Conservation (phyloP, 2,888 invertebrate species). For the Scaptomyza cyrtandrae region DNA sequence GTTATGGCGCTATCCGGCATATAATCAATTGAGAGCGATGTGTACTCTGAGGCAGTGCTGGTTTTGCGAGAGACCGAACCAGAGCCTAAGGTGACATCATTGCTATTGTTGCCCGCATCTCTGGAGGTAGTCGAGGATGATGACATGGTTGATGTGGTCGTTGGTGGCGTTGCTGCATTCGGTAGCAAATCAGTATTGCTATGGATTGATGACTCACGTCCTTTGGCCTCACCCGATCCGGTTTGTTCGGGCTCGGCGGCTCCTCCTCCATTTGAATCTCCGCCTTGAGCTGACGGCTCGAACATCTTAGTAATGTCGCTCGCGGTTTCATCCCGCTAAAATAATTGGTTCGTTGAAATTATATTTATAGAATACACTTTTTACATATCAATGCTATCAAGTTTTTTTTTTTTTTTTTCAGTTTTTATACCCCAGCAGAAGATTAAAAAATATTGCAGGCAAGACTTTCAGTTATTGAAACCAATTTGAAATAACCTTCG, state of each 20-base stretch:
- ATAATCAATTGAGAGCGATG: conserved; percentile 85
- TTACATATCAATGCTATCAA: conserved; percentile 37
- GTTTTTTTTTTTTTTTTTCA: background rate
- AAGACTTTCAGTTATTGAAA: too few relatives aligned
- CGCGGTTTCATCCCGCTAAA: conserved; percentile 85
- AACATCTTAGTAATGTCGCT: conserved; percentile 84
- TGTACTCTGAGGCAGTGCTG: conserved; percentile 86
- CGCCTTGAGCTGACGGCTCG: conserved; percentile 79
- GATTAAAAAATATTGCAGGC: background rate
- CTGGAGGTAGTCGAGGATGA: conserved; percentile 78
- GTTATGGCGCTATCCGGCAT: conserved; percentile 86
- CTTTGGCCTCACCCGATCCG: conserved; percentile 38
- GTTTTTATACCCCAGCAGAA: conserved; percentile 25
- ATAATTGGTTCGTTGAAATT: conserved; percentile 61
- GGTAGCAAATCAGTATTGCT: conserved; percentile 48
- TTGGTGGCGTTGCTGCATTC: conserved; percentile 64
- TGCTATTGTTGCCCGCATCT: conserved; percentile 73
- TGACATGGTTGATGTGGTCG: conserved; percentile 72
- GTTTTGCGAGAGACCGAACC: conserved; percentile 86
- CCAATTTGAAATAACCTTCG: background rate
- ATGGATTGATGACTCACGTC: conserved; percentile 39
- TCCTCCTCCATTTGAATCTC: conserved; percentile 60
- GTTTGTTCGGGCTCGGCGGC: conserved; percentile 45
- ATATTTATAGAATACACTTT: conserved; percentile 19
- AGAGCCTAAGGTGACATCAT: conserved; percentile 77